Evolutionary conservation across 2,888 invertebrate species (phyloP).

Genomic region (Spilarctia lutea): DNA sequence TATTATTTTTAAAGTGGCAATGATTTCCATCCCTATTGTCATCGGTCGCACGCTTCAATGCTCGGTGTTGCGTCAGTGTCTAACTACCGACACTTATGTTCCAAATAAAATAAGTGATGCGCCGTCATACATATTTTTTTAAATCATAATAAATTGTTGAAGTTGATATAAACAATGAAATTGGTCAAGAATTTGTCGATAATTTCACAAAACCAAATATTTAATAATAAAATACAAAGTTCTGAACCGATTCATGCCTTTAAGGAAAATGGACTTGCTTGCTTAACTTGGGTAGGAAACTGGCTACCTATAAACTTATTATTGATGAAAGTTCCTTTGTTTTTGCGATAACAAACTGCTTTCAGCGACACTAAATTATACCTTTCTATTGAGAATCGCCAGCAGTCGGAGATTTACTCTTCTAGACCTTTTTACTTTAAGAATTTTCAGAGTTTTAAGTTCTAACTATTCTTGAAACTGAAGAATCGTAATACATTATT

Average conservation of each 20-base stretch:
- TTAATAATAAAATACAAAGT: background rate
- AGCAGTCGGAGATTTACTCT: conserved; percentile 19
- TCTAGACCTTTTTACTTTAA: conserved; percentile 28
- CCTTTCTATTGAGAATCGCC: conserved; percentile 26
- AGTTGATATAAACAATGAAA: background rate
- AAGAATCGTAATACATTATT: background rate
- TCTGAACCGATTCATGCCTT: background rate
- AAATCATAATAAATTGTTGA: too few relatives aligned
- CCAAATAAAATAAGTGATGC: too few relatives aligned
- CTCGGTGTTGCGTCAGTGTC: too few relatives aligned
- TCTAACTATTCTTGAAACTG: conserved; percentile 10
- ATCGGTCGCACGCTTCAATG: too few relatives aligned
- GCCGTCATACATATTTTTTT: too few relatives aligned
- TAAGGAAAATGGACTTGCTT: background rate
- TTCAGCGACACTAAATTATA: conserved; percentile 33
- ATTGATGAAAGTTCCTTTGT: conserved; percentile 46
- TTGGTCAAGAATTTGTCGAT: background rate
- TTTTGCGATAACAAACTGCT: conserved; percentile 49
- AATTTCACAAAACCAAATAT: background rate
- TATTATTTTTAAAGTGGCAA: too few relatives aligned
- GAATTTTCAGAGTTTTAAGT: conserved; percentile 29
- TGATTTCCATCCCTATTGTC: too few relatives aligned
- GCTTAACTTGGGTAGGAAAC: conserved; percentile 27
- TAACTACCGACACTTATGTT: too few relatives aligned
- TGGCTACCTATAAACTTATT: conserved; percentile 43